Conservation (phyloP, 2,797 vertebrate genomes). For the Vespertilio murinus region DNA sequence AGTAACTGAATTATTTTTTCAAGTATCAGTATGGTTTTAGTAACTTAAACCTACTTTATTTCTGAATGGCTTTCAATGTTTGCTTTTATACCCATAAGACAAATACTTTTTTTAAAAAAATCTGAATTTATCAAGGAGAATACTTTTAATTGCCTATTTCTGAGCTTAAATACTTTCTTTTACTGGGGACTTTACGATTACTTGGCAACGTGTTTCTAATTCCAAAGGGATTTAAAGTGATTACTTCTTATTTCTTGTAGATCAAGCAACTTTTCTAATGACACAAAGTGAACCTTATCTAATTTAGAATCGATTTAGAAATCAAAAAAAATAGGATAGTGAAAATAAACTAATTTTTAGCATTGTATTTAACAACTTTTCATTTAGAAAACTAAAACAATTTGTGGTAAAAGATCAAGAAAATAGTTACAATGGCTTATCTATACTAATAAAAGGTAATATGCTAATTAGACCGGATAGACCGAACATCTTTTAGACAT, state of each 20-base stretch:
- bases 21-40: not conserved
- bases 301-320: not conserved
- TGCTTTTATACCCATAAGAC: not conserved
- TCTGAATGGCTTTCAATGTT: conserved; percentile 40
- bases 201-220: not conserved
- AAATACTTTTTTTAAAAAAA: conserved; percentile 30
- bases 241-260: not conserved
- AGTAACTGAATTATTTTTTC: conserved; percentile 21
- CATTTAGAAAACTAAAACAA: not conserved
- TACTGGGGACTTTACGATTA: not conserved
- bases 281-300: not conserved
- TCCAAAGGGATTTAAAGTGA: not conserved
- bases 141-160: not conserved
- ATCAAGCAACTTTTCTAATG: conserved; percentile 1
- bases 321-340: conserved; percentile 27
- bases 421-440: not conserved
- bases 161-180: not conserved
- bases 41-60: conserved; percentile 24
- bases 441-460: too few species aligned
- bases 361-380: not conserved
- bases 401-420: not conserved
- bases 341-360: not conserved
- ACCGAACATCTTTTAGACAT: too few species aligned
- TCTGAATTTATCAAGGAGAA: not conserved
- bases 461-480: too few species aligned